Conservation (phyloP, 2,797 vertebrate genomes). For the Myotis findleyi region DNA sequence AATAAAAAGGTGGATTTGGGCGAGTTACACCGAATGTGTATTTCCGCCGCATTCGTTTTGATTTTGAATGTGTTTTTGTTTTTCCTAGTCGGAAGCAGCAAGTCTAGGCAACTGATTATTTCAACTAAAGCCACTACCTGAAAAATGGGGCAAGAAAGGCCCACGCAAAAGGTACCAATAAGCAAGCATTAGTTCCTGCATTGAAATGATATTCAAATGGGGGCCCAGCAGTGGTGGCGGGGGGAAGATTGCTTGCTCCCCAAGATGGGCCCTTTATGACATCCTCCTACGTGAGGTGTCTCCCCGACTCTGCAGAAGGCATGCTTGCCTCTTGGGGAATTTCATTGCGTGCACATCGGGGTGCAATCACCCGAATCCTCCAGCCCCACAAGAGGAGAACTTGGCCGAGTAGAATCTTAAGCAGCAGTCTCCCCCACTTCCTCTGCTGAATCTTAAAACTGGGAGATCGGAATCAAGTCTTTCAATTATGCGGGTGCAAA, state of each 20-base stretch:
- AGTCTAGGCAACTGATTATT: not conserved
- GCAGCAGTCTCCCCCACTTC: not conserved
- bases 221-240: not conserved
- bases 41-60: slow-evolving; percentile 2
- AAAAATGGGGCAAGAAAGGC: not conserved
- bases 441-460: slow-evolving; percentile 20
- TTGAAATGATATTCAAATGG: not conserved
- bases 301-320: not conserved
- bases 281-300: not conserved
- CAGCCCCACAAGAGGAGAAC: not conserved
- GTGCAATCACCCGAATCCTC: not conserved
- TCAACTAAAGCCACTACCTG: slow-evolving; percentile 9
- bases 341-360: not conserved
- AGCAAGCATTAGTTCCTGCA: not conserved
- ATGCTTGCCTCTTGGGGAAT: not conserved
- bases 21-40: not conserved
- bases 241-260: not conserved
- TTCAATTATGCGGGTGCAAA: not conserved
- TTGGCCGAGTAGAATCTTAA: not conserved
- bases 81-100: slow-evolving; percentile 2
- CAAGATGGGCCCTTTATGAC: not conserved
- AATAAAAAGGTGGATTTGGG: slow-evolving; percentile 50
- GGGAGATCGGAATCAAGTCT: not conserved
- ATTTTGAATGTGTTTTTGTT: not conserved
- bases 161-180: not conserved